Base-by-base conservation (phyloP, 2,797 vertebrate genomes). In the Cossypha heuglini region DNA sequence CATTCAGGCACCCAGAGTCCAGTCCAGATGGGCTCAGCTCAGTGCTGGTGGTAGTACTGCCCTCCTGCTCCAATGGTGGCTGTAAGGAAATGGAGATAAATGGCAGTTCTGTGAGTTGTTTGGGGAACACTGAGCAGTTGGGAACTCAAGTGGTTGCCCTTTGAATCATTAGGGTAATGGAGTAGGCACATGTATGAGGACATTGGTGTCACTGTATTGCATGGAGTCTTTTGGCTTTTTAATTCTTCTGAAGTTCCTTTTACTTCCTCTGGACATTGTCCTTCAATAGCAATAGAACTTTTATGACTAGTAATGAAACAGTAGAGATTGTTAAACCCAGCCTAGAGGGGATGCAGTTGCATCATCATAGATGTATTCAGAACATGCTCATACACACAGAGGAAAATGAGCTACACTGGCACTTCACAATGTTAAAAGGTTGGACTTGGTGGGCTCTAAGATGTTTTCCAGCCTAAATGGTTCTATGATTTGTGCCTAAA, bases 1-100 rank as follows among this genome's bases (percentile, higher is more conserved):
- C 28, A 13, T 0, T 0, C 33, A 43, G 55, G 59, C 69, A n/a
- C 25, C 26, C 52, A 28, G 59, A 71, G 57, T n/a, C 17, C 20
- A 48, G 26, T 6, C 25, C 0, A 1, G 10, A 1, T 29, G 54
- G 71, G 38, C 46, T 86, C 28, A 33, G 51, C 46, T 76, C 55
- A 5, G 13, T 13, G 11, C 29, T 0, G 0, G 28, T 18, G 0
- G 1, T 49, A 6, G 52, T 7, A 1, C 28, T 0, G 10, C 74
- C 40, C n/a, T 77, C 31, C 71, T 55, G 37, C 38, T n/a, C 13
- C 3, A 1, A 0, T 74, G 52, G 5, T 12, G 57, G 29, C 48
- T 67, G 19, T 26, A 73, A 68, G 54, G 71, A 62, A 46, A 51
- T 10, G 15, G 40, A 76, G 28, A 24, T 49, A 38, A 29, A 4